A percentile compares a stretch with the other conserved stretches of the same genome.
These are phyloP conservation scores for Leucoraja ocellata DNA, from an alignment of 2,797 vertebrate species.

Conservation along the genomic window DNA sequence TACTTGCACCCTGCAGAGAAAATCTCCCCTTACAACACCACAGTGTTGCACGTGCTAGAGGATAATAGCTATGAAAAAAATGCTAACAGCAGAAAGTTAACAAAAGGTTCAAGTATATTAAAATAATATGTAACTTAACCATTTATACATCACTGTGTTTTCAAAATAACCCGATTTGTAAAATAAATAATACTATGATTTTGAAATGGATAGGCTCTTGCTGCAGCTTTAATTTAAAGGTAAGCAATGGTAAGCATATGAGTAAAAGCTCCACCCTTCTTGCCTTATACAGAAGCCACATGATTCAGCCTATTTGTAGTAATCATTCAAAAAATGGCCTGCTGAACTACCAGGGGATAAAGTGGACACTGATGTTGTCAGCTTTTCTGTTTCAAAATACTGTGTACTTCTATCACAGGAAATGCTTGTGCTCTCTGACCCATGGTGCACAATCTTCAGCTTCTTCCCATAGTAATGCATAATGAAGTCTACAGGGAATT, in stretches of 20 bases:
- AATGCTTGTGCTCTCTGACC: constrained; percentile 55
- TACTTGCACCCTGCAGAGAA: background rate
- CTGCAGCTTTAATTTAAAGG: constrained; percentile 37
- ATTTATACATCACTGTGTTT: background rate
- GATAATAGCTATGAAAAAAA: background rate
- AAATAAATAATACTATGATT: constrained; percentile 46
- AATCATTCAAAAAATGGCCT: constrained; percentile 68
- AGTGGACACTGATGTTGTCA: constrained; percentile 53
- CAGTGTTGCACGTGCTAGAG: background rate
- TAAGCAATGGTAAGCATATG: background rate
- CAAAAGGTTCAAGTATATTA: background rate
- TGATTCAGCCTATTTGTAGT: constrained; percentile 64
- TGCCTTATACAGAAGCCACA: constrained; percentile 54
- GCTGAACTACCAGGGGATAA: constrained; percentile 55
- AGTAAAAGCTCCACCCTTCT: constrained; percentile 62
- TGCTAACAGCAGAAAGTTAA: background rate
- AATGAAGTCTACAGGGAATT: constrained; percentile 62
- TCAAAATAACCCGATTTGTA: constrained; percentile 44
- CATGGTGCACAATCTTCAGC: constrained; percentile 46
- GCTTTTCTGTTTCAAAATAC: constrained; percentile 47
- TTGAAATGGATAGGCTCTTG: constrained; percentile 28
- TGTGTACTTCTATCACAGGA: constrained; percentile 62
- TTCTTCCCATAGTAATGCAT: constrained; percentile 45
- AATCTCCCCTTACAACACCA: background rate
- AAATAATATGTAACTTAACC: background rate